Evolutionary conservation across 2,113 vertebrate genomes (phyloP).

Genomic region (Pluvialis apricaria): DNA sequence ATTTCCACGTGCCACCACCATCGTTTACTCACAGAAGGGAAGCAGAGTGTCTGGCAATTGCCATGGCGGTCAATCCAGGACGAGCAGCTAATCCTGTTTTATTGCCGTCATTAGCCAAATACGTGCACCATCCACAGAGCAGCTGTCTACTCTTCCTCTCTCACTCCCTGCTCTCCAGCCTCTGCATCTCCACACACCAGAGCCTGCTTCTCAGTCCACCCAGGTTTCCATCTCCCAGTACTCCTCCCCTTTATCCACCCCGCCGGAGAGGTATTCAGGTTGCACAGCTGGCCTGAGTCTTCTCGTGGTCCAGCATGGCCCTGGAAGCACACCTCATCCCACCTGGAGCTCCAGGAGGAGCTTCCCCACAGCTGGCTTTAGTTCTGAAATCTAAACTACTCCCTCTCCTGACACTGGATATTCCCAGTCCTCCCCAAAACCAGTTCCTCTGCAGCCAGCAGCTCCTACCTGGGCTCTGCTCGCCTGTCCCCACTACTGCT

Average conservation of each 20-base stretch:
- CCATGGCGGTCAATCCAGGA: neutral
- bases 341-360: neutral
- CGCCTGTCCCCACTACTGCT: neutral
- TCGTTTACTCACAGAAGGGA: neutral
- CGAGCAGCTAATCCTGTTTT: conserved; percentile 29
- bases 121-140: neutral
- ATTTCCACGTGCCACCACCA: neutral
- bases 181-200: neutral
- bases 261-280: neutral
- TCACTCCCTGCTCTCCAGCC: neutral
- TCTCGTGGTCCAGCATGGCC: neutral
- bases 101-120: conserved; percentile 35
- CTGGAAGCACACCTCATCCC: neutral
- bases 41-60: neutral
- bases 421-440: neutral
- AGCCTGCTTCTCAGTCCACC: neutral
- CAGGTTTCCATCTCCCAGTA: rapidly evolving
- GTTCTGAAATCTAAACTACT: neutral
- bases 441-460: neutral
- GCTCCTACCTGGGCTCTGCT: neutral
- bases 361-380: neutral
- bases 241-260: neutral
- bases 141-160: neutral
- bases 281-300: neutral
- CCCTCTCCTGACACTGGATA: neutral